A percentile compares a stretch with the other conserved stretches of the same genome.
Evolutionary conservation across 2,888 invertebrate genomes (phyloP).

Genomic region (Loripinus fragilis): DNA sequence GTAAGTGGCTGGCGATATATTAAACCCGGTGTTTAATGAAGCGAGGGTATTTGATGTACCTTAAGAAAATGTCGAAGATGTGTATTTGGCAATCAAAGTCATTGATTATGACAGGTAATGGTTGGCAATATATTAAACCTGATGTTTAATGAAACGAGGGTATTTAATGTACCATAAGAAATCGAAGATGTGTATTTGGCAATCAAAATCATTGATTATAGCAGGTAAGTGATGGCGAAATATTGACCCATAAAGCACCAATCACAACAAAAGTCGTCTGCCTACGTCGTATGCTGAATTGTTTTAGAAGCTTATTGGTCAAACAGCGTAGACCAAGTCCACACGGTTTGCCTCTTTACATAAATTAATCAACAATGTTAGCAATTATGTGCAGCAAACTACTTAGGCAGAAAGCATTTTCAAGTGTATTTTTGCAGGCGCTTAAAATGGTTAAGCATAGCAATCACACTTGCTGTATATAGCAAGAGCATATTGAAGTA

Average conservation of each 20-base stretch:
- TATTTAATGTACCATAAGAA: slow-evolving; percentile 94
- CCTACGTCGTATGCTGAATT: too few species aligned
- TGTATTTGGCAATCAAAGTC: slow-evolving; percentile 92
- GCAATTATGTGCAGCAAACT: too few species aligned
- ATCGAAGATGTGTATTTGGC: slow-evolving; percentile 92
- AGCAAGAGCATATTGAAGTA: slow-evolving; percentile 91
- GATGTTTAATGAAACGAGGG: slow-evolving; percentile 96
- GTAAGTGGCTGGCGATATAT: slow-evolving; percentile 92
- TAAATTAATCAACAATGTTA: too few species aligned
- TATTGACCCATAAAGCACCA: too few species aligned
- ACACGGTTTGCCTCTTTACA: too few species aligned
- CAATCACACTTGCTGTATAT: slow-evolving; percentile 96
- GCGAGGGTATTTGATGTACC: slow-evolving; percentile 97
- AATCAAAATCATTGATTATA: slow-evolving; percentile 94
- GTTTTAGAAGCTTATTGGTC: too few species aligned
- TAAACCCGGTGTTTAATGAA: slow-evolving; percentile 96
- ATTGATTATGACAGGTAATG: slow-evolving; percentile 96
- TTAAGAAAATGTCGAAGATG: slow-evolving; percentile 90
- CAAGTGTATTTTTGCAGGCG: too few species aligned
- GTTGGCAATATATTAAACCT: too few species aligned
- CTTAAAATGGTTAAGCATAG: slow-evolving; percentile 97
- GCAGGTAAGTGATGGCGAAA: slow-evolving; percentile 87
- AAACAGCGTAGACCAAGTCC: too few species aligned
- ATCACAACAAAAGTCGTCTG: too few species aligned
- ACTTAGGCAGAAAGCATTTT: too few species aligned